These are phyloP conservation scores for Trimorus sp. DNA, from an alignment of 2,888 invertebrate genomes.

Conservation along the genomic window DNA sequence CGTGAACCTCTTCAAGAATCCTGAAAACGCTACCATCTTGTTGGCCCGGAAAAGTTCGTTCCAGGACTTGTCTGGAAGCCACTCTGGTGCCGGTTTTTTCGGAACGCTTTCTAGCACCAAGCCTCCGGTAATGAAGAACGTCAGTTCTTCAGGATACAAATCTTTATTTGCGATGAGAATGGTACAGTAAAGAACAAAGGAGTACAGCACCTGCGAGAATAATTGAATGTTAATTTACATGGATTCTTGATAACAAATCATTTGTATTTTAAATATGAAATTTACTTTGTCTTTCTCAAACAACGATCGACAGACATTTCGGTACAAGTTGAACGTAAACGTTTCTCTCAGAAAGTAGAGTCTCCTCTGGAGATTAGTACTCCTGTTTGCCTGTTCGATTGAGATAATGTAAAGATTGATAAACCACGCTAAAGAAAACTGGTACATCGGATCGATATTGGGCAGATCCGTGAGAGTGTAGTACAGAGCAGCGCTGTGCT, in stretches of 20 bases:
- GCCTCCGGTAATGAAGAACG: constrained; percentile 90
- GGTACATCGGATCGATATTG: constrained; percentile 94
- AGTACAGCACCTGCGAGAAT: constrained; percentile 78
- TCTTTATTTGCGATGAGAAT: constrained; percentile 84
- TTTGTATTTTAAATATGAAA: neutral
- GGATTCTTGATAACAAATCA: neutral
- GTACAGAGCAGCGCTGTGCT: constrained; percentile 90
- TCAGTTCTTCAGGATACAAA: constrained; percentile 84
- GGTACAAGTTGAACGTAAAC: constrained; percentile 91
- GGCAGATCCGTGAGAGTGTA: constrained; percentile 92
- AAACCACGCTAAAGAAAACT: constrained; percentile 93
- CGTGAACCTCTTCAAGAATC: constrained; percentile 84
- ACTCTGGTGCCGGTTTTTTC: constrained; percentile 86
- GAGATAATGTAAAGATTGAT: constrained; percentile 90
- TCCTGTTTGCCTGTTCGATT: constrained; percentile 88
- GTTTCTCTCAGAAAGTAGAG: constrained; percentile 88
- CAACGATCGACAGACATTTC: constrained; percentile 91
- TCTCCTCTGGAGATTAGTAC: constrained; percentile 87
- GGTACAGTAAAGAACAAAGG: constrained; percentile 90
- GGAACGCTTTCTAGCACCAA: constrained; percentile 86
- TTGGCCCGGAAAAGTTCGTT: constrained; percentile 88
- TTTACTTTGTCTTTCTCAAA: constrained; percentile 91
- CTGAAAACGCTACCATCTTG: constrained; percentile 83
- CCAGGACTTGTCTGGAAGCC: constrained; percentile 90
- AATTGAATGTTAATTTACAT: neutral